Evolutionary conservation across 2,113 vertebrate genomes (phyloP), one percentile per base, ranked within the genome.

Genomic region (Phalacrocorax pelagicus): DNA sequence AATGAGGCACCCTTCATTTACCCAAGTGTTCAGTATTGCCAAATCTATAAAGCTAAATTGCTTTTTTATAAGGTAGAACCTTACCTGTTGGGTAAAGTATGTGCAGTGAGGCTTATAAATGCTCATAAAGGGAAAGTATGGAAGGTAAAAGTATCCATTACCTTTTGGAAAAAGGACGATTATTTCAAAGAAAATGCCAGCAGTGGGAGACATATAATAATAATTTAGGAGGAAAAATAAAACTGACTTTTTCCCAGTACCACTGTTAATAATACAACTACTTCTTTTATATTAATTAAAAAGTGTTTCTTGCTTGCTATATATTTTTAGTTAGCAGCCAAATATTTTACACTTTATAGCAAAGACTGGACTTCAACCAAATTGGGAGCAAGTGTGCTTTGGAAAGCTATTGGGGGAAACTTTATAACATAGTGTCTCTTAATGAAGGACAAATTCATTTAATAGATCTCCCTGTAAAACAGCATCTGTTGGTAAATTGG

Each of bases 61-160:
- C 78, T 95, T 96, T 97, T 96, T 96, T 95, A 96, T 97, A 96
- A 95, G 91, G 89, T 94, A 95, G 90, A 94, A 82, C 78, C 72
- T 96, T 96, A 96, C 94, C 94, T 95, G 96, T 96, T 97, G 92
- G 91, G 93, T 94, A 95, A 97, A 96, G 96, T 95, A 97, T 94
- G 89, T 92, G 91, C 92, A 96, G 89, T 88, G 96, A 96, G 96
- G 94, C 96, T 96, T 96, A 94, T 97, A 96, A 96, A 97, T 81
- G 86, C 88, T 95, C 89, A 95, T 96, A 97, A 96, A 95, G 61
- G 89, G 90, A 90, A 95, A 95, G 81, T 95, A 95, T 92, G 87
- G 80, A 96, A 6, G 75, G 91, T 65, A 92, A 96, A 97, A 84
- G 70, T 94, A 96, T 95, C 91, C 95, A 94, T 95, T 96, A 96